A percentile compares a stretch with the other conserved stretches of the same genome.
Conservation (phyloP, 2,888 invertebrate genomes). For the Hyalella azteca region DNA sequence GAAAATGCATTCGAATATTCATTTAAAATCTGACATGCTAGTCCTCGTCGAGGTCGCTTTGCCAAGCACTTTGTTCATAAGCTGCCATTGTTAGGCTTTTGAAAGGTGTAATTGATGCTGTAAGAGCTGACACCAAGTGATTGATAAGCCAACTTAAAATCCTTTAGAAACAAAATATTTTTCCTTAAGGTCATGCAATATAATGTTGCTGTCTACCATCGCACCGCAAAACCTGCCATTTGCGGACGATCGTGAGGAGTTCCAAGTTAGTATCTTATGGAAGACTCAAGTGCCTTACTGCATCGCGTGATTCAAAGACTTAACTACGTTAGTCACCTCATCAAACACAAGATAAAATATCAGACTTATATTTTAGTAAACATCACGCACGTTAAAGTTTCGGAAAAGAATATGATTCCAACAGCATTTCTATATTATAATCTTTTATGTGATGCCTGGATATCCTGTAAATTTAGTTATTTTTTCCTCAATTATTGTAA, state of each 20-base stretch:
- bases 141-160: conserved; percentile 32
- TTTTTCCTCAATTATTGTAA: too few species aligned
- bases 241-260: not conserved
- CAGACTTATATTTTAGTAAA: too few species aligned
- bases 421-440: too few species aligned
- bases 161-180: conserved; percentile 17
- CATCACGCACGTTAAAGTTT: too few species aligned
- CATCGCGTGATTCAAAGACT: not conserved
- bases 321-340: too few species aligned
- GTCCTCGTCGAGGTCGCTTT: conserved; percentile 8
- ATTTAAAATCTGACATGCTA: not conserved
- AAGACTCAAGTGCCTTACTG: not conserved
- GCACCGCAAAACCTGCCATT: conserved; percentile 1
- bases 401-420: too few species aligned
- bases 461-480: too few species aligned
- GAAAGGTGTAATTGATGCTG: conserved; percentile 10
- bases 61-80: not conserved
- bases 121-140: conserved; percentile 26
- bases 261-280: not conserved
- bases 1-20: not conserved
- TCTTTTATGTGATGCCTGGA: too few species aligned
- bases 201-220: conserved; percentile 14
- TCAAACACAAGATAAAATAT: too few species aligned
- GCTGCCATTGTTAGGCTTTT: conserved; percentile 19
- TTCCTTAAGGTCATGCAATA: conserved; percentile 1